Evolutionary conservation across 2,113 vertebrate species (phyloP).

Genomic region (Acanthochromis polyacanthus): DNA sequence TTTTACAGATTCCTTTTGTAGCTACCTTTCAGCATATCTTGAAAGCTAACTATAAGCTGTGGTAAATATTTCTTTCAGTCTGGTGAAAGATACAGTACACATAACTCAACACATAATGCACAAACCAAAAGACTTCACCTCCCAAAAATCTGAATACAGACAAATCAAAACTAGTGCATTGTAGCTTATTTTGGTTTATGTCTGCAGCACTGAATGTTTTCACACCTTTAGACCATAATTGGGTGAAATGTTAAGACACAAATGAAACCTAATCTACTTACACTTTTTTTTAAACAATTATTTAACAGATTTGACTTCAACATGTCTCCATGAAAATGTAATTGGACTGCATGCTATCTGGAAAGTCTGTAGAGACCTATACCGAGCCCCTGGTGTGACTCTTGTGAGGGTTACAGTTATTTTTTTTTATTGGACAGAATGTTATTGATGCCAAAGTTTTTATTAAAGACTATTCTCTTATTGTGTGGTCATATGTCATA

Average conservation of each 20-base stretch:
- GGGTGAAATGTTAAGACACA: conserved; percentile 53
- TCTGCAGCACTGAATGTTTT: conserved; percentile 69
- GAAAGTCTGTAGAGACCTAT: conserved; percentile 37
- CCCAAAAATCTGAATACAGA: conserved; percentile 6
- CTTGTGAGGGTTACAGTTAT: conserved; percentile 20
- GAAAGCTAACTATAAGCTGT: conserved; percentile 14
- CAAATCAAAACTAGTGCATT: conserved; percentile 26
- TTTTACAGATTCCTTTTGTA: conserved; percentile 27
- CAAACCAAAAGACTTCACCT: not conserved
- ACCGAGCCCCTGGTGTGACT: conserved; percentile 45
- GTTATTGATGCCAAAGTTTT: conserved; percentile 83
- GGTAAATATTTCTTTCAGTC: not conserved
- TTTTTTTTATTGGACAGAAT: conserved; percentile 74
- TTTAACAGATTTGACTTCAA: conserved; percentile 22
- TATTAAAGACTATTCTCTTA: conserved; percentile 80
- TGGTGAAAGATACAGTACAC: not conserved
- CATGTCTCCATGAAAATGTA: conserved; percentile 25
- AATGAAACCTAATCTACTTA: conserved; percentile 7
- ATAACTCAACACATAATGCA: not conserved
- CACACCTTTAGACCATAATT: conserved; percentile 25
- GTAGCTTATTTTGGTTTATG: conserved; percentile 49
- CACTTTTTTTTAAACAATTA: conserved; percentile 5
- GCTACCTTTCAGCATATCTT: not conserved
- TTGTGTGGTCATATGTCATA: conserved; percentile 10
- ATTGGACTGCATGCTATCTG: conserved; percentile 29